Conservation (phyloP, 2,888 invertebrate species). For the Mesopsocus fuscifrons region DNA sequence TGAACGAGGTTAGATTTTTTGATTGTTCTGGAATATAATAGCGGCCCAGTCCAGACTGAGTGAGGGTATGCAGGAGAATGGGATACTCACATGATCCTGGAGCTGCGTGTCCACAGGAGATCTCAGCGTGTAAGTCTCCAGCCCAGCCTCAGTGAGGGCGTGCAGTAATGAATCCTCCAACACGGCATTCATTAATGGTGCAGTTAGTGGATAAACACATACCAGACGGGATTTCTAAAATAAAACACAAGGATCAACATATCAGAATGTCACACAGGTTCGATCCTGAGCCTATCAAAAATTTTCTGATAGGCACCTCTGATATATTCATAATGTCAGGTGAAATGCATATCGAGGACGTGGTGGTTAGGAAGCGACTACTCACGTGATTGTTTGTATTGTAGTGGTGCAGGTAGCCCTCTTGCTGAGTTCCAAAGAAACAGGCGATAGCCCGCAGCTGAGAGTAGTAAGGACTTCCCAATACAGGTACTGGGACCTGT, state of each 20-base stretch:
- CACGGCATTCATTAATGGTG: slow-evolving; percentile 42
- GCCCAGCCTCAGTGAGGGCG: slow-evolving; percentile 51
- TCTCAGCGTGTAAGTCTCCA: slow-evolving; percentile 54
- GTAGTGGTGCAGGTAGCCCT: slow-evolving; percentile 54
- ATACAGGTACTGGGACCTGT: too few relatives aligned
- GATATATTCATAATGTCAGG: too few relatives aligned
- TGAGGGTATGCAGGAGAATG: too few relatives aligned
- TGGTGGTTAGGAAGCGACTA: too few relatives aligned
- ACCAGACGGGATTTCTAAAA: slow-evolving; percentile 19
- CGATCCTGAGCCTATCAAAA: too few relatives aligned
- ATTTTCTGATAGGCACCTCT: too few relatives aligned
- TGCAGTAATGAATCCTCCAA: slow-evolving; percentile 49
- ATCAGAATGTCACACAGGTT: neutral
- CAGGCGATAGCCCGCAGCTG: slow-evolving; percentile 38
- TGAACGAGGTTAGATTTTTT: too few relatives aligned
- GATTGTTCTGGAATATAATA: too few relatives aligned
- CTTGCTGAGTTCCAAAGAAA: slow-evolving; percentile 41
- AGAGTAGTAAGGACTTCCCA: slow-evolving; percentile 4
- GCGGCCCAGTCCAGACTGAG: too few relatives aligned
- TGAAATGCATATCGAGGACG: too few relatives aligned
- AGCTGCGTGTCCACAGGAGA: too few relatives aligned
- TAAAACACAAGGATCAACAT: neutral
- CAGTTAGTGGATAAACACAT: slow-evolving; percentile 53
- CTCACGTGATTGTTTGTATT: slow-evolving; percentile 26
- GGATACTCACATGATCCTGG: too few relatives aligned